Evolutionary conservation across 2,888 invertebrate genomes (phyloP).

Genomic region (Diarsia dahlii): DNA sequence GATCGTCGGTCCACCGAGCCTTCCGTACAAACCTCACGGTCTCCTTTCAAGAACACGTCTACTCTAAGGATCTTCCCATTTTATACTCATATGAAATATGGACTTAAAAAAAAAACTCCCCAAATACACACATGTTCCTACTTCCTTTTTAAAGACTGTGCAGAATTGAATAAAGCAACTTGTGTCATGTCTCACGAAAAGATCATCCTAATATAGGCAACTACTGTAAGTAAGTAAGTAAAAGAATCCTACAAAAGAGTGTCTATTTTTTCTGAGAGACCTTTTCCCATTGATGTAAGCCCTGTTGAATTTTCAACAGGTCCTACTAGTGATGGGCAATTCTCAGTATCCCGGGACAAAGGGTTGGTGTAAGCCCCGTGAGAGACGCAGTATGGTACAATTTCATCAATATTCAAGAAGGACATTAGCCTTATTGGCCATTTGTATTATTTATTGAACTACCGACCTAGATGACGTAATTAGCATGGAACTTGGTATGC

Average conservation of each 20-base stretch:
- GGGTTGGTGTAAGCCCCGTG: constrained; percentile 10
- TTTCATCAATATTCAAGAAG: constrained; percentile 45
- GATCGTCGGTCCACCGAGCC: too few species aligned
- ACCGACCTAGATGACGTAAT: constrained; percentile 10
- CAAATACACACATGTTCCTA: background rate
- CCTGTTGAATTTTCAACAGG: constrained; percentile 57
- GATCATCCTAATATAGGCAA: background rate
- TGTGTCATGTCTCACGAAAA: background rate
- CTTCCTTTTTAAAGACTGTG: background rate
- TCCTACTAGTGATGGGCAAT: constrained; percentile 21
- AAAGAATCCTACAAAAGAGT: background rate
- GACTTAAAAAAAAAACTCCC: background rate
- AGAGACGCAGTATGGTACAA: constrained; percentile 32
- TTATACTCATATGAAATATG: too few species aligned
- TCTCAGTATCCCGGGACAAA: constrained; percentile 26
- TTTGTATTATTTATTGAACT: constrained; percentile 43
- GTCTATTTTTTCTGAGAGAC: background rate
- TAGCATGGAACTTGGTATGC: constrained; percentile 9
- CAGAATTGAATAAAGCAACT: background rate
- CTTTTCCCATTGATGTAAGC: constrained; percentile 15
- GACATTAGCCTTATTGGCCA: constrained; percentile 27
- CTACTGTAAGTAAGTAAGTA: background rate
- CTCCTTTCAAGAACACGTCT: too few species aligned
- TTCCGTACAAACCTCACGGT: too few species aligned
- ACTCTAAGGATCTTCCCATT: too few species aligned